Evolutionary conservation across 2,888 invertebrate genomes (phyloP).

Genomic region (Tetragnatha montana): DNA sequence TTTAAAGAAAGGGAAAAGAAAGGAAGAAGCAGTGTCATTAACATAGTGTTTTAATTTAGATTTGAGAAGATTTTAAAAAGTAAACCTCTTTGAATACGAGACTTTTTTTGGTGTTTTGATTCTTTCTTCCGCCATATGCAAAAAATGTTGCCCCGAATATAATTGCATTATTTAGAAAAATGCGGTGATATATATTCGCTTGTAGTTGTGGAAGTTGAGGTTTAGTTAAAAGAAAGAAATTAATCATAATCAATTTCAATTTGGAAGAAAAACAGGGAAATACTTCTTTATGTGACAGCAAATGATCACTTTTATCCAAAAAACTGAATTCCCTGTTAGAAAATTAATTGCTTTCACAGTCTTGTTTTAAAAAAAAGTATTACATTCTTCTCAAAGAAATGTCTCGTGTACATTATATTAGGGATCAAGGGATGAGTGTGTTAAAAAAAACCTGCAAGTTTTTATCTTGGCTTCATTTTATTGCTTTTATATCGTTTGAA

Average conservation of each 20-base stretch:
- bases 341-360: neutral
- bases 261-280: neutral
- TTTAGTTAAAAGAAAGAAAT: neutral
- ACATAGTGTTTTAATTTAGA: neutral
- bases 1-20: neutral
- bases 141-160: neutral
- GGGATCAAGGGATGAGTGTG: neutral
- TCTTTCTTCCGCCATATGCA: neutral
- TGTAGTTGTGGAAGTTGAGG: neutral
- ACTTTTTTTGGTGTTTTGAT: neutral
- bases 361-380: neutral
- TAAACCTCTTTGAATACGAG: slow-evolving; percentile 3
- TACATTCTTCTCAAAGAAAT: neutral
- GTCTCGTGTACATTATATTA: neutral
- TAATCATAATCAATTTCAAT: neutral
- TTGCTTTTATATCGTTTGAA: too few species aligned
- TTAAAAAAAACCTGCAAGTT: neutral
- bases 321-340: neutral
- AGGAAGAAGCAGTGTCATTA: neutral
- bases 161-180: neutral
- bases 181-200: neutral
- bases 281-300: neutral
- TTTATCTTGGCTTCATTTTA: neutral
- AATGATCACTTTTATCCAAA: neutral
- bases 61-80: slow-evolving; percentile 8